Evolutionary conservation across 2,113 vertebrate genomes (phyloP), one percentile per base, ranked within the genome.

Genomic region (Guaruba guarouba): DNA sequence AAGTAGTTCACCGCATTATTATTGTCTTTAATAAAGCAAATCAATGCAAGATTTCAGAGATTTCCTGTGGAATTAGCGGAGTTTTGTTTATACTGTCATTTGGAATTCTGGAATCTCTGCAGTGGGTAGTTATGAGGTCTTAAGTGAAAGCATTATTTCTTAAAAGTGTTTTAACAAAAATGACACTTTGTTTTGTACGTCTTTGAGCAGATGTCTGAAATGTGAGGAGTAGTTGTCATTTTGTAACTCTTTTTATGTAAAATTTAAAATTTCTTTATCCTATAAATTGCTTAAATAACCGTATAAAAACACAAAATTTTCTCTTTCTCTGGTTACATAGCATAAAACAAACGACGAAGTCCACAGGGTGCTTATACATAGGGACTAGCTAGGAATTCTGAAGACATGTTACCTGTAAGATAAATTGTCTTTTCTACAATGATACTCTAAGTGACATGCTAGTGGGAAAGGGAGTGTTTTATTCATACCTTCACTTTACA

Each of bases 41-140:
- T 78, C 52, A 85, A 67, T 78, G 64, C 73, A 96, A 94, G 44
- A 90, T 83, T 91, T 91, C 48, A 44, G 66, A 92, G 75, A 81
- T 89, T 82, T 92, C 76, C 76, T 91, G 16, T 13, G 44, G 12
- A 54, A 81, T 94, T 67, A 76, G 15, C 92, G 77, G 48, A 39
- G 55, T 95, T 89, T 69, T 49, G 82, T 86, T 82, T 78, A 49
- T 54, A 55, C 20, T 13, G 10, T 64, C 23, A 54, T 86, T 88
- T 86, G 35, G 37, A 91, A 92, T 86, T 92, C 75, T 57, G 23
- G 82, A 86, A 59, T 83, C 43, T 91, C 63, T 86, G 41, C 35
- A 66, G 71, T 88, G 71, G 41, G 44, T 76, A 74, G n/a, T 29
- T 81, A 17, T 48, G 41, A 88, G 88, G 46, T 43, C 68, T 64